phyloP scores from a whole-genome alignment of 1,140 invertebrate genomes.

The Papilio aristodemus region DNA sequence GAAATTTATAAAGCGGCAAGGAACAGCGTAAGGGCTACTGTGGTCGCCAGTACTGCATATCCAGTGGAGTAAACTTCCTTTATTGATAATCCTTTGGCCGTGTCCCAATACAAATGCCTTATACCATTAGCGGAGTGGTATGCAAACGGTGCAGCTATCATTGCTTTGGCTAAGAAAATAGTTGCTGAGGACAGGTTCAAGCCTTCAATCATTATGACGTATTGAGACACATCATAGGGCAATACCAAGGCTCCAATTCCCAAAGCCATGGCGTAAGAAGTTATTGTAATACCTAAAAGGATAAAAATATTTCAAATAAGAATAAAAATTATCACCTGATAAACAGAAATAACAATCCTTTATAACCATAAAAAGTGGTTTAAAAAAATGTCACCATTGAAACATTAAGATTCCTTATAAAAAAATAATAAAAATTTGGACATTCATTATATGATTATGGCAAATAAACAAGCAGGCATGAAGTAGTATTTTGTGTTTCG shows the following conservation, averaged over 20 bases:
- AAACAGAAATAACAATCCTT: too few species aligned
- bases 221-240: constrained; percentile 81
- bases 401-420: too few species aligned
- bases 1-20: constrained; percentile 68
- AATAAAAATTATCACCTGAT: too few species aligned
- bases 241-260: constrained; percentile 80
- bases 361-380: too few species aligned
- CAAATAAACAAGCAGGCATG: too few species aligned
- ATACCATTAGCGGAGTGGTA: constrained; percentile 87
- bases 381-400: too few species aligned
- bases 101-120: constrained; percentile 88
- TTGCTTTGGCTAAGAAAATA: constrained; percentile 78
- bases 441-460: too few species aligned
- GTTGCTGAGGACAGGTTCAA: constrained; percentile 79
- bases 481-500: too few species aligned
- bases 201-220: constrained; percentile 80
- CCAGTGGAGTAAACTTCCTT: constrained; percentile 87
- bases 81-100: constrained; percentile 85
- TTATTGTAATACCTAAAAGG: constrained; percentile 78
- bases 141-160: constrained; percentile 83
- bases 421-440: too few species aligned
- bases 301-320: constrained; percentile 22
- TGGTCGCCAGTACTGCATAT: constrained; percentile 81
- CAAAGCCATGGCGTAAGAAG: constrained; percentile 76
- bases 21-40: constrained; percentile 63